A percentile compares a stretch with the other conserved stretches of the same genome.
These are phyloP conservation scores for Scaptomyza caliginosa DNA, from an alignment of 2,888 invertebrate genomes.

Conservation along the genomic window DNA sequence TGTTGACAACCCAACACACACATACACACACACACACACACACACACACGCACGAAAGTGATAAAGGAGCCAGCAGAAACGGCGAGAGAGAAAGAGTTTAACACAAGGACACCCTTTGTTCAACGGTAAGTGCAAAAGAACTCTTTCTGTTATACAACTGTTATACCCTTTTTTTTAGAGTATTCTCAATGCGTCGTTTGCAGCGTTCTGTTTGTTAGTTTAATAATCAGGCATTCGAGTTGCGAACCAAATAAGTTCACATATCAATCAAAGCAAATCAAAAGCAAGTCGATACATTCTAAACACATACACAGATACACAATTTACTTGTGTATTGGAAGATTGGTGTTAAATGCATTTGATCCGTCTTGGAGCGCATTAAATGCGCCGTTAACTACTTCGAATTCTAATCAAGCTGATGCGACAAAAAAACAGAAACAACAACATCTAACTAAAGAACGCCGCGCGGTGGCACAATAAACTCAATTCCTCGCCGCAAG, in stretches of 20 bases:
- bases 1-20: constrained; percentile 34
- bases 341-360: constrained; percentile 69
- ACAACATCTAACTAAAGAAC: constrained; percentile 55
- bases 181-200: too few species aligned
- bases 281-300: constrained; percentile 16
- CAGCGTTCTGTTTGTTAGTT: background rate
- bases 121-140: constrained; percentile 46
- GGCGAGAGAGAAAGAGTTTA: constrained; percentile 22
- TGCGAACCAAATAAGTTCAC: constrained; percentile 43
- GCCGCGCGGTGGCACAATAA: constrained; percentile 75
- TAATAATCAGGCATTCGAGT: constrained; percentile 24
- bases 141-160: background rate
- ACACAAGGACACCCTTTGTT: constrained; percentile 47
- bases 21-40: constrained; percentile 4
- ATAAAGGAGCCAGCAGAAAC: constrained; percentile 22
- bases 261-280: constrained; percentile 41
- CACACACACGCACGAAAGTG: background rate
- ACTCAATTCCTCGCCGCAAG: constrained; percentile 63
- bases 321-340: background rate
- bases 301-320: constrained; percentile 6
- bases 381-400: constrained; percentile 77
- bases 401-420: constrained; percentile 77
- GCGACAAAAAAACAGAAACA: constrained; percentile 55
- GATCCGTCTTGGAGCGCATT: constrained; percentile 74
- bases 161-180: too few species aligned